A percentile compares a stretch with the other conserved stretches of the same genome.
phyloP scores from a whole-genome alignment of 2,888 invertebrate genomes.

The Sarcophaga variegata region DNA sequence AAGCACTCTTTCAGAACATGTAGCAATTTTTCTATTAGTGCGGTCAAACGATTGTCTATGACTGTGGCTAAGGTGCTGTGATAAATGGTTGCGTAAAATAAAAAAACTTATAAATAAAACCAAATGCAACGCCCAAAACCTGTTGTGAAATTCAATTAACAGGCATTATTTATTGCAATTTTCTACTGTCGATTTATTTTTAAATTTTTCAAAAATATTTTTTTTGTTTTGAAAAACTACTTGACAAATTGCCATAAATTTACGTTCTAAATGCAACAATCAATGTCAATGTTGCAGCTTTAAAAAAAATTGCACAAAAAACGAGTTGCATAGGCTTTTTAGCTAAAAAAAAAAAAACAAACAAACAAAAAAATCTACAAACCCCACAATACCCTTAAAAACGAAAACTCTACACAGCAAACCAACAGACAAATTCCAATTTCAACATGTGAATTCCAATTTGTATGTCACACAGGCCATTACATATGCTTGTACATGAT shows the following conservation, averaged over 20 bases:
- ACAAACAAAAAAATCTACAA: slow-evolving; percentile 21
- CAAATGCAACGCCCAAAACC: slow-evolving; percentile 49
- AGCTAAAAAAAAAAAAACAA: background rate
- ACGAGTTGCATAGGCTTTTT: slow-evolving; percentile 32
- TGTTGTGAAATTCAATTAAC: slow-evolving; percentile 61
- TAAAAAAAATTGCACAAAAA: background rate
- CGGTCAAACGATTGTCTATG: no score
- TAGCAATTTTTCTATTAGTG: no score
- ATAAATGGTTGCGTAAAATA: no score
- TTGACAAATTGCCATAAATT: slow-evolving; percentile 69
- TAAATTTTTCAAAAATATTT: background rate
- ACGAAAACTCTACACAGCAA: background rate
- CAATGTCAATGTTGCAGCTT: slow-evolving; percentile 62
- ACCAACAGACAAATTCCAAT: slow-evolving; percentile 5
- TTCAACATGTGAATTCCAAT: background rate
- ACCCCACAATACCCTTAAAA: no score
- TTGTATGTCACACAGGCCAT: slow-evolving; percentile 61
- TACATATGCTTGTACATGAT: no score
- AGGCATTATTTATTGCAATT: slow-evolving; percentile 41
- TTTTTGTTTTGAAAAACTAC: slow-evolving; percentile 46
- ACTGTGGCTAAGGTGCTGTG: no score
- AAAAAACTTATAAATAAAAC: no score
- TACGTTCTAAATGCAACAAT: slow-evolving; percentile 68
- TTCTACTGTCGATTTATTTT: slow-evolving; percentile 12
- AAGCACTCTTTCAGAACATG: no score